Evolutionary conservation across 2,797 vertebrate species (phyloP), one percentile per base, ranked within the genome.

Genomic region (Kryptopterus vitreolus): DNA sequence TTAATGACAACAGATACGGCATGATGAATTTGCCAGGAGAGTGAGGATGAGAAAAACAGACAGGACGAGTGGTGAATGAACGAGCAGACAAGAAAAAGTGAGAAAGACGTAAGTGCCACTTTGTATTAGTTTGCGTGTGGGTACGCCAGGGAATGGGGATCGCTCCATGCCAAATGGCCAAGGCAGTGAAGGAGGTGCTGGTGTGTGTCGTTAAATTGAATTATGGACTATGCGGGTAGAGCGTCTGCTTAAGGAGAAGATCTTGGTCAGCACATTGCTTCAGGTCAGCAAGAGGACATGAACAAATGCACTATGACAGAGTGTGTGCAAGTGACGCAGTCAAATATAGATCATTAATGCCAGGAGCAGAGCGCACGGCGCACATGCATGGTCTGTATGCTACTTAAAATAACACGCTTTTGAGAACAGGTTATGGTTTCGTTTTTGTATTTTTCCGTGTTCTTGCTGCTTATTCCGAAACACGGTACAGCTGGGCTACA

Each of bases 1-100:
- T 82, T 66, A 38, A 82, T 88, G 88, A 89, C 89, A 92, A 89
- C 91, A 85, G 87, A 93, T 89, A 90, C 87, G 80, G 46, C 69
- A 61, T 83, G 82, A 82, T 83, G 76, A 79, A 80, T 72, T 84
- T 87, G 46, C 55, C 55, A 81, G 72, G 29, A 59, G 62, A 75
- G 72, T 62, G 48, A 26, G 48, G 61, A 79, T 52, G 76, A 82
- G 81, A 81, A 71, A 83, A 77, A 55, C 79, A 83, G 68, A 77
- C 46, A 46, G 38, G 57, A 33, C 43, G 20, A 62, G 24, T 57
- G 63, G 26, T 53, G 76, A 83, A 53, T 53, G 57, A 81, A 57
- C 38, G 61, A 66, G 76, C 70, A 79, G 78, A 80, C 46, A 71
- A 77, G 77, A 86, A 63, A 43, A 29, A 3, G 33, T 74, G 61